Conservation (phyloP, 2,888 invertebrate genomes). For the Cerastoderma edule region DNA sequence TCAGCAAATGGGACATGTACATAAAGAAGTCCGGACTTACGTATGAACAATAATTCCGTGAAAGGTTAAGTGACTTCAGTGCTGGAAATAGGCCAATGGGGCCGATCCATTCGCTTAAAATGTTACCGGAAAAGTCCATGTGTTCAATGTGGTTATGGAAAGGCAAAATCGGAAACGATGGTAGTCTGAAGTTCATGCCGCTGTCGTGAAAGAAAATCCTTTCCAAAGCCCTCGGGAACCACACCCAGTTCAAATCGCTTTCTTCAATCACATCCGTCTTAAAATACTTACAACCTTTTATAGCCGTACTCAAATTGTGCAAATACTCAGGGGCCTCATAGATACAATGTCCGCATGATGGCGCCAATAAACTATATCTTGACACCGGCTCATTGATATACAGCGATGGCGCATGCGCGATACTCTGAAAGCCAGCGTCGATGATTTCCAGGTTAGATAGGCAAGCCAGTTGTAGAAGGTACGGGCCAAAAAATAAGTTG, state of each 20-base stretch:
- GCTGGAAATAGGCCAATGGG: conserved; percentile 16
- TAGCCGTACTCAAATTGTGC: conserved; percentile 8
- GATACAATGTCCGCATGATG: background rate
- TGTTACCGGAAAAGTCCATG: conserved; percentile 28
- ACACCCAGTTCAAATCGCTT: background rate
- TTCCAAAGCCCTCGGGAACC: background rate
- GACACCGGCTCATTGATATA: too few species aligned
- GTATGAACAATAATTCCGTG: conserved; percentile 23
- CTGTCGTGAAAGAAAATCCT: background rate
- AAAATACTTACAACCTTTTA: conserved; percentile 12
- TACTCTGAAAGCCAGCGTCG: conserved; percentile 17
- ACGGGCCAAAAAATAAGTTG: conserved; percentile 40
- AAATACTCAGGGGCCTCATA: conserved; percentile 20
- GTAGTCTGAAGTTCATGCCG: conserved; percentile 16
- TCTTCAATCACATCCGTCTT: background rate
- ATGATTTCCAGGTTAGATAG: background rate
- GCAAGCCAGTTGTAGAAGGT: conserved; percentile 32
- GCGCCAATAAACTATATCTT: too few species aligned
- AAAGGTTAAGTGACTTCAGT: conserved; percentile 30
- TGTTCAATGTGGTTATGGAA: conserved; percentile 13
- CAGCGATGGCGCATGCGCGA: background rate
- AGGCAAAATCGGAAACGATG: background rate
- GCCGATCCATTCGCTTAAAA: conserved; percentile 20
- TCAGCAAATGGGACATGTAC: background rate
- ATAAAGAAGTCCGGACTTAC: conserved; percentile 15